phyloP scores from a whole-genome alignment of 2,797 vertebrate genomes.

The Pipistrellus nathusii region DNA sequence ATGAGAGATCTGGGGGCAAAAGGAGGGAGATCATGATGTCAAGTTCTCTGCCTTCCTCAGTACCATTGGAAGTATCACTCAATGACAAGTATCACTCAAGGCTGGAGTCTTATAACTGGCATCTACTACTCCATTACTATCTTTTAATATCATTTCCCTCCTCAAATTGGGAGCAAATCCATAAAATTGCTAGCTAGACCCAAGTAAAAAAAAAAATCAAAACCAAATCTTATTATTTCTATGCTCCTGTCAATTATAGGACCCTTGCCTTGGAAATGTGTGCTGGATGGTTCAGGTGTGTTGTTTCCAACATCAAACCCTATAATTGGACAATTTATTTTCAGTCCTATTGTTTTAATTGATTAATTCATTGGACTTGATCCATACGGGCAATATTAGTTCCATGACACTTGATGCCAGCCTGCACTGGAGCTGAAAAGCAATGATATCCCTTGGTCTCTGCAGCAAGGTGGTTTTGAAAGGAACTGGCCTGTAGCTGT shows the following conservation, averaged over 20 bases:
- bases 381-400: neutral
- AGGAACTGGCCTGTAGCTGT: constrained; percentile 36
- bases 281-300: neutral
- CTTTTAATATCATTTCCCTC: neutral
- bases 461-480: constrained; percentile 43
- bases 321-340: constrained; percentile 2
- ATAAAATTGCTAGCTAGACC: neutral
- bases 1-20: neutral
- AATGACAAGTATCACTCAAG: neutral
- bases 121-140: neutral
- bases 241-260: neutral
- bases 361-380: neutral
- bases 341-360: neutral
- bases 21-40: neutral
- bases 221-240: neutral
- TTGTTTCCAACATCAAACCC: neutral
- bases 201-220: neutral
- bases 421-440: neutral
- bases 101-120: neutral
- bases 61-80: neutral
- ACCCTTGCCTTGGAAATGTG: neutral
- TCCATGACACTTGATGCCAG: neutral
- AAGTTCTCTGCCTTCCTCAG: neutral
- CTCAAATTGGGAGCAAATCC: neutral
- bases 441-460: neutral